Conservation (phyloP, 2,113 vertebrate genomes). For the Colius striatus region DNA sequence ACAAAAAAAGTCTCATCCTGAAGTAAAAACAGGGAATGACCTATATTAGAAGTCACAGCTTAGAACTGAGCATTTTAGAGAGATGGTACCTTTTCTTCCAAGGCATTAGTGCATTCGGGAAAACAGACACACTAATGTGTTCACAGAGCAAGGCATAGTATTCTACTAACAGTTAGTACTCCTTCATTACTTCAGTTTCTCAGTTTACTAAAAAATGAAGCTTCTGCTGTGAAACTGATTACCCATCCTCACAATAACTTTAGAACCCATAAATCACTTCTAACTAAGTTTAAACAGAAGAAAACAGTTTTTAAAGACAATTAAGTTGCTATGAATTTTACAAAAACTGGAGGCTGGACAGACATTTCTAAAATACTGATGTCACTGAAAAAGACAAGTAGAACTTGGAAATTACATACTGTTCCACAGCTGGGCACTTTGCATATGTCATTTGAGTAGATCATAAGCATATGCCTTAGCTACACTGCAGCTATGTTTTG, state of each 20-base stretch:
- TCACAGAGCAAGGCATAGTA: not conserved
- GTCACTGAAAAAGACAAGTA: not conserved
- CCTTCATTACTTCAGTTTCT: not conserved
- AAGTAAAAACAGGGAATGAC: not conserved
- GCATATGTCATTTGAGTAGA: not conserved
- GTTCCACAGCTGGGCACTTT: not conserved
- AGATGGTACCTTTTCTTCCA: not conserved
- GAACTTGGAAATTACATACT: not conserved
- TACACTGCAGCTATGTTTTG: not conserved
- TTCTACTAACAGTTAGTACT: not conserved
- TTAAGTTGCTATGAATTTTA: not conserved
- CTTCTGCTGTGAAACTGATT: not conserved
- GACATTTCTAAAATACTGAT: not conserved
- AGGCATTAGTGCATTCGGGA: not conserved
- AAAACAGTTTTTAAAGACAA: not conserved
- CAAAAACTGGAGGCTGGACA: not conserved
- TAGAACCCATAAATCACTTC: not conserved
- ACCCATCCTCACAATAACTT: not conserved
- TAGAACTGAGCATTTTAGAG: not conserved
- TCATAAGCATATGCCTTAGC: not conserved
- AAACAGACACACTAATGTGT: accelerated
- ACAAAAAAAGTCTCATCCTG: not conserved
- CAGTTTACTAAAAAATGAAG: not conserved
- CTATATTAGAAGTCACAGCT: not conserved
- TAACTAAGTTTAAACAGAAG: not conserved